A percentile compares a stretch with the other conserved stretches of the same genome.
phyloP scores from a whole-genome alignment of 2,113 vertebrate genomes.

The Pseudorectes ferrugineus region DNA sequence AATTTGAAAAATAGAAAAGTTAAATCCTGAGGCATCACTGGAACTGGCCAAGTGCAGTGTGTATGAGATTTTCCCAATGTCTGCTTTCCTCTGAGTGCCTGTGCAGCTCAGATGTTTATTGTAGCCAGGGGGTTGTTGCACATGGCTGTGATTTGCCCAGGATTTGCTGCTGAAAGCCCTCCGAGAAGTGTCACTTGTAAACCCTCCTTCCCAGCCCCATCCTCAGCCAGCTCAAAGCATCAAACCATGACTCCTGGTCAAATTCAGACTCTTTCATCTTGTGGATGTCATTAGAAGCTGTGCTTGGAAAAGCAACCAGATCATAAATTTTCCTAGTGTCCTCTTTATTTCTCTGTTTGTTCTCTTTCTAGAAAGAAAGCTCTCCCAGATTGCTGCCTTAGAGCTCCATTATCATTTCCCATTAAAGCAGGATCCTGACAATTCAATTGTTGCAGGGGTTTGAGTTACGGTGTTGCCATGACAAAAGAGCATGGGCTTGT shows the following conservation, averaged over 20 bases:
- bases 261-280: background rate
- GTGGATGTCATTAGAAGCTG: background rate
- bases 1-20: no score
- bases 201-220: background rate
- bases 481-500: constrained; percentile 12
- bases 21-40: background rate
- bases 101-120: background rate
- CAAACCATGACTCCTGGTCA: background rate
- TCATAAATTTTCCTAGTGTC: background rate
- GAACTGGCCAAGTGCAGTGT: background rate
- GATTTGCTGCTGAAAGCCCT: background rate
- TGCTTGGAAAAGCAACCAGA: background rate
- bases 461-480: constrained; percentile 40
- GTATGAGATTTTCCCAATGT: fast-evolving
- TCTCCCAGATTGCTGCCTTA: background rate
- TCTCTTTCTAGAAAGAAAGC: background rate
- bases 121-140: background rate
- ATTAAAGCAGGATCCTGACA: constrained; percentile 4
- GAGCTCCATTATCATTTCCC: constrained; percentile 4
- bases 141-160: background rate
- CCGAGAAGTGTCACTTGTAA: background rate
- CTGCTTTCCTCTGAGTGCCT: background rate
- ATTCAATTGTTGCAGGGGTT: constrained; percentile 15
- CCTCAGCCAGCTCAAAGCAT: background rate
- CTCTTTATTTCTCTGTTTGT: background rate